Conservation (phyloP, 2,797 vertebrate genomes). For the Erethizon dorsatum region DNA sequence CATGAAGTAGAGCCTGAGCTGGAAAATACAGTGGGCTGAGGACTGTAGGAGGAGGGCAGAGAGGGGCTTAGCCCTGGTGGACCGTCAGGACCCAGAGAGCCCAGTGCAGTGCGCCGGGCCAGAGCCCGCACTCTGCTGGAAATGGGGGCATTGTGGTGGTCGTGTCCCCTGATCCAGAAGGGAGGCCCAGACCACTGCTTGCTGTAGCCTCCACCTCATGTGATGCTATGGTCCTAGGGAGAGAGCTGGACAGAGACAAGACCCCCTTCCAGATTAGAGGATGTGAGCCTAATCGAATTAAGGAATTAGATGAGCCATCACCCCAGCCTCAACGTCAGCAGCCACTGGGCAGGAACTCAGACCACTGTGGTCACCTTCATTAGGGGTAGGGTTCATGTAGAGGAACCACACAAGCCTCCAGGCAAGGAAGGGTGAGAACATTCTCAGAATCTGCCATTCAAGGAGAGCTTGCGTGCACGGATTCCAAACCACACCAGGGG, state of each 20-base stretch:
- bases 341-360: not conserved
- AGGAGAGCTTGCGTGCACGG: no score
- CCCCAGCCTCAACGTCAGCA: not conserved
- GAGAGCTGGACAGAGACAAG: not conserved
- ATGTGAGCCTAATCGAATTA: not conserved
- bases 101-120: no score
- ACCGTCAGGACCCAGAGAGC: not conserved
- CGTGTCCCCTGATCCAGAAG: not conserved
- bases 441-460: not conserved
- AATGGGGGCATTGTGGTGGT: rapidly evolving
- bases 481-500: not conserved
- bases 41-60: not conserved
- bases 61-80: not conserved
- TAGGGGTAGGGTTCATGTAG: not conserved
- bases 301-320: not conserved
- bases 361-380: not conserved
- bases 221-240: not conserved
- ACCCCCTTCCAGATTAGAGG: not conserved
- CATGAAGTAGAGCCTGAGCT: not conserved
- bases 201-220: not conserved
- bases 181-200: no score
- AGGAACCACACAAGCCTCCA: not conserved
- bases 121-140: no score
- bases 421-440: not conserved
- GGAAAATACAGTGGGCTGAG: no score